phyloP scores from a whole-genome alignment of 2,797 vertebrate genomes.

The Glossophaga mutica region DNA sequence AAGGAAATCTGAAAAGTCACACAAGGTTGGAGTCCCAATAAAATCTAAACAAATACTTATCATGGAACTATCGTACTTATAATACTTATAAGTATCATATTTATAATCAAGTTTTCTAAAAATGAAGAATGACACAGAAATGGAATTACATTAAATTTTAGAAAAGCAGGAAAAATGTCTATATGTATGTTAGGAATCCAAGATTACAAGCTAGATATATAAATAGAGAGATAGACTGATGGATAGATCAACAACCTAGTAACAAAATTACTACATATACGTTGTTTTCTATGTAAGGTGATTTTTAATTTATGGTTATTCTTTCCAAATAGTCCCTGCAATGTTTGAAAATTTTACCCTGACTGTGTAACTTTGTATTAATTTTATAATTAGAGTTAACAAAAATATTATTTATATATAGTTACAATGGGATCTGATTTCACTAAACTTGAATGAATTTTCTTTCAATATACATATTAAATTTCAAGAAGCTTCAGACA shows the following conservation, averaged over 20 bases:
- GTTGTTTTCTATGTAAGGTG: neutral
- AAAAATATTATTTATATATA: neutral
- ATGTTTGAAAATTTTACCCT: neutral
- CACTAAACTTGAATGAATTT: constrained; percentile 22
- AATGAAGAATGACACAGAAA: neutral
- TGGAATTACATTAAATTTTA: neutral
- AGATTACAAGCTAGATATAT: neutral
- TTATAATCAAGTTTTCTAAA: constrained; percentile 32
- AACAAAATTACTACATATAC: neutral
- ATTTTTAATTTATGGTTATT: neutral
- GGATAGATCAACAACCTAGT: neutral
- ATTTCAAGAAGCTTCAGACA: constrained; percentile 17
- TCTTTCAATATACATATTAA: neutral
- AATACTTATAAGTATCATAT: no score
- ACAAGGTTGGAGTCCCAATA: neutral
- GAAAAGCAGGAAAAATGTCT: neutral
- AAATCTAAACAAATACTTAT: neutral
- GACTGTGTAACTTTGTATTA: neutral
- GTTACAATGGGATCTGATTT: neutral
- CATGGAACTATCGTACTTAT: neutral
- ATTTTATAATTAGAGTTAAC: constrained; percentile 21
- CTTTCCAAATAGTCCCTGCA: neutral
- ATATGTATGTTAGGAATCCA: neutral
- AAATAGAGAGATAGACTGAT: neutral
- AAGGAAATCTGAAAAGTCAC: neutral